These are phyloP conservation scores for Brachyrhaphis roseni DNA, from an alignment of 2,797 vertebrate genomes.

Conservation along the genomic window DNA sequence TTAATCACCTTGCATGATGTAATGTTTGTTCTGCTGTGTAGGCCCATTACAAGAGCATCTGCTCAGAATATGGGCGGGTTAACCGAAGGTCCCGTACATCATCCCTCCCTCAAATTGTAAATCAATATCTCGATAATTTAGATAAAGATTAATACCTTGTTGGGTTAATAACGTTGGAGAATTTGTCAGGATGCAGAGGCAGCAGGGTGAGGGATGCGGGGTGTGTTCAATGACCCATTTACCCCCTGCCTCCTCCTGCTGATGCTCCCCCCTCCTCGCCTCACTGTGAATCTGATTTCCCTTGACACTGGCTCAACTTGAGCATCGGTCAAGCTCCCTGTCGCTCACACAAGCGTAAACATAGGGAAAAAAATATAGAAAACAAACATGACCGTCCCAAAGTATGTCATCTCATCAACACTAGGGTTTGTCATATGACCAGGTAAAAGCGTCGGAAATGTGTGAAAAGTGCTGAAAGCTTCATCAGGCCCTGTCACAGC, in stretches of 20 bases:
- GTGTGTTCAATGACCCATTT: conserved; percentile 45
- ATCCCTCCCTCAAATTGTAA: conserved; percentile 35
- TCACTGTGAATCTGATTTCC: conserved; percentile 65
- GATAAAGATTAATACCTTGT: conserved; percentile 52
- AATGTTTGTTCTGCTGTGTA: conserved; percentile 50
- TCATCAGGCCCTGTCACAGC: conserved; percentile 37
- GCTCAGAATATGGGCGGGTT: conserved; percentile 45
- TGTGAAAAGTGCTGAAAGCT: conserved; percentile 24
- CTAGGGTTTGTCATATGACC: conserved; percentile 46
- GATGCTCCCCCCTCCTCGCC: conserved; percentile 24
- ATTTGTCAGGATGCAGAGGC: conserved; percentile 23
- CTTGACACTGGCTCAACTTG: conserved; percentile 58
- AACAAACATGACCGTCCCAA: neutral
- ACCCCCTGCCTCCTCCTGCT: conserved; percentile 14
- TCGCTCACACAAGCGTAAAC: conserved; percentile 21
- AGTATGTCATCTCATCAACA: conserved; percentile 38
- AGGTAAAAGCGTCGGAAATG: conserved; percentile 31
- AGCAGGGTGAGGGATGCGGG: conserved; percentile 36
- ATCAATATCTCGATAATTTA: conserved; percentile 60
- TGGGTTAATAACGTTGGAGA: conserved; percentile 22
- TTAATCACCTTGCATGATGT: conserved; percentile 56
- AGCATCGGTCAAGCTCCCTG: conserved; percentile 58
- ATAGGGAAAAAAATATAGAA: neutral
- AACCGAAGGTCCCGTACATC: conserved; percentile 49
- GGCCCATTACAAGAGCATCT: conserved; percentile 56